Conservation (phyloP, 2,888 invertebrate species). For the Andrena chrysosceles region DNA sequence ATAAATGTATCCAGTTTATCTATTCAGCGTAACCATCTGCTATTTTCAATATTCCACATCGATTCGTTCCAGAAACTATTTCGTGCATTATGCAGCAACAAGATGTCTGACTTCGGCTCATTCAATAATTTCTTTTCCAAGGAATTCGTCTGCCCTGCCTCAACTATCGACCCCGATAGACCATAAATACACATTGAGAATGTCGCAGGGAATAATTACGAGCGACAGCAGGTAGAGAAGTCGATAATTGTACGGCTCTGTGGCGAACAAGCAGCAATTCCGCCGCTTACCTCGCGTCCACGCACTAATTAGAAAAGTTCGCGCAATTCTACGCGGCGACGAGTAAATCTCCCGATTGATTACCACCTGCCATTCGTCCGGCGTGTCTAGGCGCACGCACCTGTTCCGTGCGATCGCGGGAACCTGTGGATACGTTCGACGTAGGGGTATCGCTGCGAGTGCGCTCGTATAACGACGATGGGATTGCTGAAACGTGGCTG, state of each 20-base stretch:
- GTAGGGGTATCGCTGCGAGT: background rate
- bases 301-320: conserved; percentile 56
- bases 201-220: conserved; percentile 27
- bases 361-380: conserved; percentile 77
- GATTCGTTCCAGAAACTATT: background rate
- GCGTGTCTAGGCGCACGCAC: conserved; percentile 20
- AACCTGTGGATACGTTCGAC: background rate
- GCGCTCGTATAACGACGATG: background rate
- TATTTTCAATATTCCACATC: background rate
- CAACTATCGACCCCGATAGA: background rate
- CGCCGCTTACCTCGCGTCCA: background rate
- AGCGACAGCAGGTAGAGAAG: background rate
- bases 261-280: conserved; percentile 13
- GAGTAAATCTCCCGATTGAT: conserved; percentile 80
- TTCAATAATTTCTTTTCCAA: conserved; percentile 2
- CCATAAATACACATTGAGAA: conserved; percentile 19
- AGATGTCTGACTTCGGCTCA: background rate
- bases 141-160: conserved; percentile 9
- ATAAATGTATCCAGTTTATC: background rate
- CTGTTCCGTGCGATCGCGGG: conserved; percentile 14
- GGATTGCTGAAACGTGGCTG: conserved; percentile 20
- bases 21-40: background rate
- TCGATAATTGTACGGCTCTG: conserved; percentile 34
- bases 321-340: conserved; percentile 61
- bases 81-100: background rate